Evolutionary conservation across 2,113 vertebrate species (phyloP).

Genomic region (Chaetorhynchus papuensis): DNA sequence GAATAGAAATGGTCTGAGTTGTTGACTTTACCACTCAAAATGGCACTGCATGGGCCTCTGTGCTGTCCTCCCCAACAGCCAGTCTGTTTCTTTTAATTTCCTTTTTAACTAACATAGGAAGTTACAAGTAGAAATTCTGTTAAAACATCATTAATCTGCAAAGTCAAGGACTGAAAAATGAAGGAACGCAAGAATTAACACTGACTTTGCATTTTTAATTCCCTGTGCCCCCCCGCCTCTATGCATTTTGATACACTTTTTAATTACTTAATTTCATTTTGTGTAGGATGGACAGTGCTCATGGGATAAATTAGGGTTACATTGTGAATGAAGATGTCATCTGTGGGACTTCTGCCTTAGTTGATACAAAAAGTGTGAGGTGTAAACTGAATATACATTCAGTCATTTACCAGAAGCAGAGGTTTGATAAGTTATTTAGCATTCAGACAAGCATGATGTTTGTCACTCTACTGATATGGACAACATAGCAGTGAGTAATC

Average conservation of each 20-base stretch:
- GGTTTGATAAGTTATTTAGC: neutral
- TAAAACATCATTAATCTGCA: neutral
- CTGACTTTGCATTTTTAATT: neutral
- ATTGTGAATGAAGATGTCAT: neutral
- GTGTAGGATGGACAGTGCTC: neutral
- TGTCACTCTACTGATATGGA: neutral
- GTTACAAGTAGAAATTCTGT: neutral
- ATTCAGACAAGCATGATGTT: neutral
- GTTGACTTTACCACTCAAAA: neutral
- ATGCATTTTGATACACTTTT: conserved; percentile 1
- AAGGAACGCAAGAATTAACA: neutral
- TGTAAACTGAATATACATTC: neutral
- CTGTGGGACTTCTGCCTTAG: neutral
- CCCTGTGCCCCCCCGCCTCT: neutral
- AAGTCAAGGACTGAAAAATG: neutral
- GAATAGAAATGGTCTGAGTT: neutral
- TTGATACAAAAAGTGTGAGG: neutral
- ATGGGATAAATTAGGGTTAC: neutral
- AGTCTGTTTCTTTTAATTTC: neutral
- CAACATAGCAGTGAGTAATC: neutral
- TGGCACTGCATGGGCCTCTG: neutral
- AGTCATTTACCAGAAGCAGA: neutral
- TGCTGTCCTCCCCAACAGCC: neutral
- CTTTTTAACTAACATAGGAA: neutral
- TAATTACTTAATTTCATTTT: conserved; percentile 16